phyloP scores from a whole-genome alignment of 1,140 invertebrate genomes.

The Drosophila miranda region DNA sequence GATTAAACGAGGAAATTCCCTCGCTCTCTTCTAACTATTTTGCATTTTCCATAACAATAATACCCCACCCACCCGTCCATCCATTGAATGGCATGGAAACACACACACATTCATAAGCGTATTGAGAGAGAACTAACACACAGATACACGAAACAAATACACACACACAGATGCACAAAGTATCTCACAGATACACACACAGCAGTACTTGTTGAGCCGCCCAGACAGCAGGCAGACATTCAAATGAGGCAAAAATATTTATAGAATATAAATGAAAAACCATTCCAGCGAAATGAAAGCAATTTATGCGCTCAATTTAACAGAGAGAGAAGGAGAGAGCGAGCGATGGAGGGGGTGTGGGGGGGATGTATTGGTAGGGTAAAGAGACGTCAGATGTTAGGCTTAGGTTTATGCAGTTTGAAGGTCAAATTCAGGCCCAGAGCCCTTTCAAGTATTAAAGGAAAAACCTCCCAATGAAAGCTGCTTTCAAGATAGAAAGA shows the following conservation, averaged over 20 bases:
- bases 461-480: not conserved
- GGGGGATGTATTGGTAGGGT: too few relatives aligned
- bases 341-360: too few relatives aligned
- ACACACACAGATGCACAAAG: not conserved
- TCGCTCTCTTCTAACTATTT: constrained; percentile 14
- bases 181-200: constrained; percentile 2
- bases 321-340: not conserved
- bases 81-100: too few relatives aligned
- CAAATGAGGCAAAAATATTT: constrained; percentile 70
- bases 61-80: not conserved
- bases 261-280: constrained; percentile 54
- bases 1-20: constrained; percentile 16
- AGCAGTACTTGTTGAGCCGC: constrained; percentile 36
- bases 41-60: constrained; percentile 46
- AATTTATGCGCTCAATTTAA: constrained; percentile 22
- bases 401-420: too few relatives aligned
- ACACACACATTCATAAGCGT: too few relatives aligned
- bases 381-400: too few relatives aligned
- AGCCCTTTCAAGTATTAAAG: too few relatives aligned
- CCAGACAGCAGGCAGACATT: constrained; percentile 63
- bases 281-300: constrained; percentile 31
- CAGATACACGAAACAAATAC: constrained; percentile 14
- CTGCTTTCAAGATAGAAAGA: not conserved
- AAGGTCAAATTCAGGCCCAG: too few relatives aligned
- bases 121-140: constrained; percentile 7